Base-by-base conservation (phyloP, 2,797 vertebrate species). In the Lagocephalus sceleratus region DNA sequence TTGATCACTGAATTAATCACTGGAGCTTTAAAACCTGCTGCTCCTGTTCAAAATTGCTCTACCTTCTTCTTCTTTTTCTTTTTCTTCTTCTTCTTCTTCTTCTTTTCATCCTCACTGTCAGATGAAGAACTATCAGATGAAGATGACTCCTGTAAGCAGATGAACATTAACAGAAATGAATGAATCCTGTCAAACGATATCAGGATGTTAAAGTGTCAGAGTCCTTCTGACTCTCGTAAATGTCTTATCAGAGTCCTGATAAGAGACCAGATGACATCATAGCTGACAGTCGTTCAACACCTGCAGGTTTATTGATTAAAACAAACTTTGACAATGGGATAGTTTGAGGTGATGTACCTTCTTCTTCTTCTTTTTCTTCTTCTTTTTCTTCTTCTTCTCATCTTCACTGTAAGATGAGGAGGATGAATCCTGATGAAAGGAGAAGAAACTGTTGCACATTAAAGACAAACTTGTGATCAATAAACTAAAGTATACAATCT, bases 351-450 rank as follows among this genome's bases (percentile, higher is more conserved):
- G 8, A 19, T 43, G 2, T 2, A 42, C 25, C 11, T 66, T 60
- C 5, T 73, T 35, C 35, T 78, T 65, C 23, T 66, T 52, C 6
- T 71, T 35, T 23, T 81, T 74, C 2, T 85, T 75, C 29, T 83
- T 72, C 26, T 75, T 82, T 14, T 76, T 77, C 47, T 82, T 83
- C 6, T 88, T 82, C 57, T 83, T 85, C 20, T 86, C 79, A 83
- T 84, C 73, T 84, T 87, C n/a, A 55, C 68, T 67, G 6, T 25
- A 3, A 39, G 70, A 83, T 42, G 79, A 82, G 3, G 76, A 86
- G 2, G 63, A 78, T 0, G 73, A 85, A n/a, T 76, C 73, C 80
- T 86, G 19, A 35, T 14, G 1, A 6, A 35, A 35, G 11, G 32
- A 19, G 17, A 19, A 8, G 40, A 42, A 6, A 15, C 3, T 40